Base-by-base conservation (phyloP, 2,888 invertebrate genomes). In the Ecdyonurus torrentis region DNA sequence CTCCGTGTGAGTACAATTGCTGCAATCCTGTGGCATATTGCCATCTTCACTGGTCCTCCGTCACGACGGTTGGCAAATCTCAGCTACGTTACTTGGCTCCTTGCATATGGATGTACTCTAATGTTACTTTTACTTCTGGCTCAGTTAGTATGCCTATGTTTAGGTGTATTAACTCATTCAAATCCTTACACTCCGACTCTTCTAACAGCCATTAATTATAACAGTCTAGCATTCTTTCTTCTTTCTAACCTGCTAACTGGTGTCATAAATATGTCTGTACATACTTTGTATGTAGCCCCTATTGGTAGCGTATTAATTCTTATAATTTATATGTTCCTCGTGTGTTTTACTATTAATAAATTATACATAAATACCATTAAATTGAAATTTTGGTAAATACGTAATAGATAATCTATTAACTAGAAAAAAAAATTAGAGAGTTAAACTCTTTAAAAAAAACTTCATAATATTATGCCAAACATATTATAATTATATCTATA, bases 211-310 rank as follows among this genome's bases (percentile, higher is more conserved):
- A 79, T 93, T 25, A 92, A 90, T 75, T 83, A 81, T 66, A 92
- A 91, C 76, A 91, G 90, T 1, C 75, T 96, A 25, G 71, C 82
- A n/a, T 90, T 87, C 73, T 97, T 97, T 73, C 75, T 97, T 62
- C 67, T 87, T 18, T 84, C 87, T 1, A 97, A 97, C 77, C 67
- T 95, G 25, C 71, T 89, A 19, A 97, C 96, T 0, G 96, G 96
- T 10, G 70, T 83, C 2, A 78, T 93, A 2, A 96, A 96, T 76
- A 77, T 91, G 71, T 74, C 77, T 15, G 74, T 88, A 18, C 77
- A 79, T 66, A 89, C 94, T 2, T 73, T 81, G 61, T 72, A 79
- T 2, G 73, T 82, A 2, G 71, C 73, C 23, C 69, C 70, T 20
- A 18, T 66, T 18, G 67, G 69, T 37, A 78, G 81, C 69, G 72